Evolutionary conservation across 2,113 vertebrate genomes (phyloP).

Genomic region (Corythoichthys intestinalis): DNA sequence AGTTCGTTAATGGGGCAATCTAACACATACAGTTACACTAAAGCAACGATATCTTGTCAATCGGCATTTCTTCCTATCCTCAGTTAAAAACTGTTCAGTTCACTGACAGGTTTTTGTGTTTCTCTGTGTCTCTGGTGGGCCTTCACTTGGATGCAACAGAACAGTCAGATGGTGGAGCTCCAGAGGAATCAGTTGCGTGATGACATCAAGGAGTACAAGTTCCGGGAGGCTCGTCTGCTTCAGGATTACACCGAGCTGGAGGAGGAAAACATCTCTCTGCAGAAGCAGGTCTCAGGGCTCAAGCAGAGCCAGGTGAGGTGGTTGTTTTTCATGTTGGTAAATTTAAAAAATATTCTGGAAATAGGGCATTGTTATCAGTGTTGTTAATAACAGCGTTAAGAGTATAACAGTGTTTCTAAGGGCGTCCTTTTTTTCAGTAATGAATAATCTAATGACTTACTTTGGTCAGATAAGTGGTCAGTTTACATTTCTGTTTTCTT

Average conservation of each 20-base stretch:
- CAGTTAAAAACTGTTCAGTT: conserved; percentile 18
- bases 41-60: conserved; percentile 33
- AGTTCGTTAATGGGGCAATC: conserved; percentile 15
- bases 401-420: too few species aligned
- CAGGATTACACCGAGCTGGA: conserved; percentile 97
- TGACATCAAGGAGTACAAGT: conserved; percentile 97
- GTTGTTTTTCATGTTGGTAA: neutral
- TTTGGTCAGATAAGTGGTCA: too few species aligned
- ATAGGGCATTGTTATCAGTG: too few species aligned
- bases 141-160: conserved; percentile 62
- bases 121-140: conserved; percentile 4
- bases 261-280: conserved; percentile 98
- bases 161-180: conserved; percentile 85
- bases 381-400: too few species aligned
- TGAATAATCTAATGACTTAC: too few species aligned
- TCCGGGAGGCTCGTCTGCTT: conserved; percentile 88
- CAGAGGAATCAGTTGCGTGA: conserved; percentile 89
- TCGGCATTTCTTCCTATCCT: neutral
- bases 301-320: conserved; percentile 89
- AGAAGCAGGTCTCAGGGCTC: conserved; percentile 94
- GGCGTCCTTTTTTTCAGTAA: too few species aligned
- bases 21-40: conserved; percentile 24
- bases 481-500: too few species aligned
- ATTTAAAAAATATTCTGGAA: neutral
- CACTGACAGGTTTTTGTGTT: conserved; percentile 24